Conservation (phyloP, 2,888 invertebrate genomes). For the Mythimna albipuncta region DNA sequence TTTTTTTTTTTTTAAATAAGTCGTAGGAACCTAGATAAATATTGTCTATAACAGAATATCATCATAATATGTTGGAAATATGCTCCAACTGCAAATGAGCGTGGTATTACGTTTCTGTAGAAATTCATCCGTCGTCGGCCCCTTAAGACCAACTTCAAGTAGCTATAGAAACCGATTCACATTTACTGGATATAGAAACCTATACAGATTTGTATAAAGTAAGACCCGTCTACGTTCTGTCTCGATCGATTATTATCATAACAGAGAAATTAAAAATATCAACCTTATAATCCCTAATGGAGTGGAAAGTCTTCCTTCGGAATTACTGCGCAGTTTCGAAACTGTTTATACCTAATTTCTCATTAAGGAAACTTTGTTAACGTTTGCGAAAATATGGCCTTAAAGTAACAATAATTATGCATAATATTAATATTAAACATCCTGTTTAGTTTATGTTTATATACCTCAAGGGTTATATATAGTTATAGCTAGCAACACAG, state of each 20-base stretch:
- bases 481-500: conserved; percentile 30
- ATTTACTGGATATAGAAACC: not conserved
- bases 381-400: conserved; percentile 33
- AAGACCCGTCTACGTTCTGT: conserved; percentile 18
- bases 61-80: too few species aligned
- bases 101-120: too few species aligned
- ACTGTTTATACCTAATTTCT: conserved; percentile 16
- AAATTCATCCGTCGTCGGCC: too few species aligned
- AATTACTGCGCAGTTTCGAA: not conserved
- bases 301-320: not conserved
- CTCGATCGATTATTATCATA: conserved; percentile 41
- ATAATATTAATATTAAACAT: conserved; percentile 42
- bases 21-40: too few species aligned
- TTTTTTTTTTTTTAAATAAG: too few species aligned
- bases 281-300: not conserved
- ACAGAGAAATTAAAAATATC: conserved; percentile 24
- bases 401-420: conserved; percentile 16
- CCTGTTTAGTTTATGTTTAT: conserved; percentile 32
- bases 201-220: conserved; percentile 8
- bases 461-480: conserved; percentile 7
- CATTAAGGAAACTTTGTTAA: conserved; percentile 37
- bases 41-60: too few species aligned
- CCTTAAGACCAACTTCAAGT: not conserved
- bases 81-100: too few species aligned
- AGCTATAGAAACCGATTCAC: conserved; percentile 11